phyloP scores from a whole-genome alignment of 2,113 vertebrate genomes.

The Neolamprologus toae region DNA sequence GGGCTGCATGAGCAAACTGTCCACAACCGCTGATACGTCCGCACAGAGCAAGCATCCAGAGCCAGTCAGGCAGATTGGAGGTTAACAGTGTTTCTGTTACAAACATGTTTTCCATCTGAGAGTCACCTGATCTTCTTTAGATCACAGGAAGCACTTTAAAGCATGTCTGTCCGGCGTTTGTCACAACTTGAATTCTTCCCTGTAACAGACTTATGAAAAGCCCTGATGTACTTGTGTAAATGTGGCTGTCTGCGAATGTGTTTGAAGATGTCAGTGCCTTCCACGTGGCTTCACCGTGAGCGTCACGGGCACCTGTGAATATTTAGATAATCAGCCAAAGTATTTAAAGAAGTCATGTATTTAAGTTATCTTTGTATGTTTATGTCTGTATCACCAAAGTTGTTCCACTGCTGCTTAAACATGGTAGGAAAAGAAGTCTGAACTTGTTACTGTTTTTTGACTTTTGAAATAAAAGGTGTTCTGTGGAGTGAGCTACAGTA shows the following conservation, averaged over 20 bases:
- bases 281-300: not conserved
- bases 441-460: slow-evolving; percentile 52
- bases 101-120: not conserved
- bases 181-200: slow-evolving; percentile 48
- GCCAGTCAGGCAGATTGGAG: not conserved
- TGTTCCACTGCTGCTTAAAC: slow-evolving; percentile 22
- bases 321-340: not conserved
- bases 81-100: not conserved
- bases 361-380: slow-evolving; percentile 68
- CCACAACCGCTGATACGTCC: not conserved
- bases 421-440: slow-evolving; percentile 1
- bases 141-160: slow-evolving; percentile 67
- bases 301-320: slow-evolving; percentile 30
- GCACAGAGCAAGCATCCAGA: not conserved
- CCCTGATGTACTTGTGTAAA: slow-evolving; percentile 31
- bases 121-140: slow-evolving; percentile 26
- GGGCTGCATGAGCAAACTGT: slow-evolving; percentile 10
- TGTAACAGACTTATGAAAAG: slow-evolving; percentile 35
- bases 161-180: not conserved
- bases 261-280: slow-evolving; percentile 32
- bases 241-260: slow-evolving; percentile 36
- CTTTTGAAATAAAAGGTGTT: slow-evolving; percentile 67
- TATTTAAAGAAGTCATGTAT: slow-evolving; percentile 67
- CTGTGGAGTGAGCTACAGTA: slow-evolving; percentile 18
- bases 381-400: slow-evolving; percentile 55